Evolutionary conservation across 2,113 vertebrate species (phyloP), one percentile per base, ranked within the genome.

Genomic region (Aldabrachelys gigantea): DNA sequence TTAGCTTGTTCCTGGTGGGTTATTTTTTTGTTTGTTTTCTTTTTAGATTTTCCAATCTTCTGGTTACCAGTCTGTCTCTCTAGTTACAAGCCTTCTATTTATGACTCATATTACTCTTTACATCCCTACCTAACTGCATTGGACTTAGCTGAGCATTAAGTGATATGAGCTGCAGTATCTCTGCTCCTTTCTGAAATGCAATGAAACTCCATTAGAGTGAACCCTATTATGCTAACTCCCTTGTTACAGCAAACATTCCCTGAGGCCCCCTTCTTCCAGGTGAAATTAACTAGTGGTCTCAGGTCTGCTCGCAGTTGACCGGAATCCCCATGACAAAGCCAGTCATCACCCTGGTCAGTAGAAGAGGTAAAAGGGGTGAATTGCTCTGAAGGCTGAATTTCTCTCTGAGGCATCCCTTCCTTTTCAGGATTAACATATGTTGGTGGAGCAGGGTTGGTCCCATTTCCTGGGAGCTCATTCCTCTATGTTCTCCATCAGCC

Each of bases 31-130:
- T 89, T 80, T 86, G 52, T 82, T 86, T 97, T 44, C 41, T 44
- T 97, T 95, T 96, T 89, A 96, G 89, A 75, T 91, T 89, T 97
- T 93, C 94, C 97, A 95, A 91, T 89, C 82, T 92, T 93, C 93
- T 94, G 92, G 44, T 92, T 81, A 93, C 81, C 49, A 85, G 94
- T 90, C 88, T 85, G 88, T 80, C 93, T 97, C 92, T 91, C 94
- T 52, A 85, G 72, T 97, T 97, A 97, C 87, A 97, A 96, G 94
- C 31, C 89, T 89, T 95, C 94, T 97, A 91, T 98, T 98, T 98
- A 98, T 96, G 97, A 91, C 91, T 91, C 31, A 0, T 78, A 84
- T 87, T 92, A 81, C 52, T 91, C 92, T 98, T 98, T 97, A 97
- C 88, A 90, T 89, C 80, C 88, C 89, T 85, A 56, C 90, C 96